Evolutionary conservation across 2,888 invertebrate genomes (phyloP).

Genomic region (Cyclophora albipunctata): DNA sequence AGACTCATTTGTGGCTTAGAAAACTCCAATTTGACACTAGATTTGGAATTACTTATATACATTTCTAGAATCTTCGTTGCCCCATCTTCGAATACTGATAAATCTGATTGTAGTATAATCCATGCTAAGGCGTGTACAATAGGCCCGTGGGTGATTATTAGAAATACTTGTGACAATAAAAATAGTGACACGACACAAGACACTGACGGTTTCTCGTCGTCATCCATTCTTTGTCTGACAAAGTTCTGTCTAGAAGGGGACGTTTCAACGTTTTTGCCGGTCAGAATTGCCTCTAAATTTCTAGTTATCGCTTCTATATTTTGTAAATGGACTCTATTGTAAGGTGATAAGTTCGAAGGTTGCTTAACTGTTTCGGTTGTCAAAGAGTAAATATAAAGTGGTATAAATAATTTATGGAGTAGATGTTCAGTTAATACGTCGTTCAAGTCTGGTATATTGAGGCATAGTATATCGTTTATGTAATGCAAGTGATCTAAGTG

Average conservation of each 20-base stretch:
- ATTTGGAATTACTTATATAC: constrained; percentile 75
- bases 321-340: constrained; percentile 61
- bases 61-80: constrained; percentile 80
- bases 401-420: constrained; percentile 92
- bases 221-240: constrained; percentile 60
- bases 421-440: constrained; percentile 95
- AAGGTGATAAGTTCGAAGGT: constrained; percentile 46
- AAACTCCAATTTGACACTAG: constrained; percentile 76
- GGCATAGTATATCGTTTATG: constrained; percentile 94
- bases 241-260: constrained; percentile 57
- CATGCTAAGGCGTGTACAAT: constrained; percentile 93
- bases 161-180: constrained; percentile 94
- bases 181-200: constrained; percentile 94
- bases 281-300: constrained; percentile 78
- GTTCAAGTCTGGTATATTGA: constrained; percentile 94
- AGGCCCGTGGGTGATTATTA: constrained; percentile 93
- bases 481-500: constrained; percentile 98
- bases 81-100: constrained; percentile 80
- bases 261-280: constrained; percentile 71
- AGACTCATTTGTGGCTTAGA: constrained; percentile 84
- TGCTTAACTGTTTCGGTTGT: constrained; percentile 61
- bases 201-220: constrained; percentile 81
- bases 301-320: constrained; percentile 78
- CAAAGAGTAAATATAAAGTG: constrained; percentile 94
- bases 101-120: constrained; percentile 90